Conservation (phyloP, 2,113 vertebrate genomes). For the Cranoglanis bouderius region DNA sequence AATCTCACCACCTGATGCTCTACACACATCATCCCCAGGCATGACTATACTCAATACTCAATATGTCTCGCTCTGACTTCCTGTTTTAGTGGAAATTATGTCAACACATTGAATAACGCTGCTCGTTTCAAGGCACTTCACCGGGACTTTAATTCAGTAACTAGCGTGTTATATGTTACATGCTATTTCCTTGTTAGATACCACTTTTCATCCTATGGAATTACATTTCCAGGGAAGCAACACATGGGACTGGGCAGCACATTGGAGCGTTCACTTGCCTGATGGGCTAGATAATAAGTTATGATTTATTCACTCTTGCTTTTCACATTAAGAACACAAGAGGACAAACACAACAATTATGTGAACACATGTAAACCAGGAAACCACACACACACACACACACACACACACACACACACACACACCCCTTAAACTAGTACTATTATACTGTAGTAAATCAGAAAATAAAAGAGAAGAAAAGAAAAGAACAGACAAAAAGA, state of each 20-base stretch:
- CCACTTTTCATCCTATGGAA: neutral
- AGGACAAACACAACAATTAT: neutral
- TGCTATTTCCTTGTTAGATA: neutral
- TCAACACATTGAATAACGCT: no score
- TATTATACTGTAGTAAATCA: neutral
- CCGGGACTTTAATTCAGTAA: no score
- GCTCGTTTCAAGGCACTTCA: no score
- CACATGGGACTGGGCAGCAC: neutral
- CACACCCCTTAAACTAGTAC: neutral
- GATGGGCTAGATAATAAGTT: neutral
- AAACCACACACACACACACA: neutral
- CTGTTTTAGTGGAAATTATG: no score
- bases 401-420: neutral
- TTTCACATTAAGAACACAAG: neutral
- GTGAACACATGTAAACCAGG: neutral
- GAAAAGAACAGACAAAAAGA: neutral
- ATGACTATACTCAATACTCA: no score
- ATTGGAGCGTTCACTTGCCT: neutral
- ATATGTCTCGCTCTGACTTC: no score
- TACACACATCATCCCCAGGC: neutral
- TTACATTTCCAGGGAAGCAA: neutral
- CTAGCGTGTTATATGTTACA: no score
- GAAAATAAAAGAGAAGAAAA: constrained; percentile 44
- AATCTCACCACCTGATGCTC: neutral
- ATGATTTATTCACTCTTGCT: neutral